A percentile compares a stretch with the other conserved stretches of the same genome.
Conservation (phyloP, 2,888 invertebrate species). For the Tiphia femorata region DNA sequence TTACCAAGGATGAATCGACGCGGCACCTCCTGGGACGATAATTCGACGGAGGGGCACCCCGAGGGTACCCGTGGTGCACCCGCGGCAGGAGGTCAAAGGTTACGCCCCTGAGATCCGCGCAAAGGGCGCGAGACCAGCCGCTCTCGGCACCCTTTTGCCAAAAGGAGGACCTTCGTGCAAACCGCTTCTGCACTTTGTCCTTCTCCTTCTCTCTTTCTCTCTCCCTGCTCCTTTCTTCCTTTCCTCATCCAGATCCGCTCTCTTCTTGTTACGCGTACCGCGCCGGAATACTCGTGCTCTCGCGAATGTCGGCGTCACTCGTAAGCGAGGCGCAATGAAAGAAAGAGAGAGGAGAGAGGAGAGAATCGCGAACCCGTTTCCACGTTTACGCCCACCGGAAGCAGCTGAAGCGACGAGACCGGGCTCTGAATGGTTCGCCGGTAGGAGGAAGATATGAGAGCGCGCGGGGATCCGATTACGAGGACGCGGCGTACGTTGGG, state of each 20-base stretch:
- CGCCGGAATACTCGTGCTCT: slow-evolving; percentile 17
- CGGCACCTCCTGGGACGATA: slow-evolving; percentile 64
- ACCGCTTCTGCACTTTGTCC: not conserved
- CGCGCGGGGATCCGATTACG: slow-evolving; percentile 64
- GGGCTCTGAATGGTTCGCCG: slow-evolving; percentile 61
- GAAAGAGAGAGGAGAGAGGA: too few relatives aligned
- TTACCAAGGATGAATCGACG: not conserved
- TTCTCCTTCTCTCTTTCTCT: not conserved
- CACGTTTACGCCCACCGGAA: slow-evolving; percentile 68
- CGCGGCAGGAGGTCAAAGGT: slow-evolving; percentile 49
- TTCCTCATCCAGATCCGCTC: slow-evolving; percentile 1
- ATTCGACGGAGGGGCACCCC: slow-evolving; percentile 63
- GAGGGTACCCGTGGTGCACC: slow-evolving; percentile 53
- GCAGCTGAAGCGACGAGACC: slow-evolving; percentile 63
- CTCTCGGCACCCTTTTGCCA: slow-evolving; percentile 30
- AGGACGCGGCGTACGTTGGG: slow-evolving; percentile 57
- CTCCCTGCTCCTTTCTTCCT: slow-evolving; percentile 8
- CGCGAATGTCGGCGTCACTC: slow-evolving; percentile 16
- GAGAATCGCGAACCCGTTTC: slow-evolving; percentile 68
- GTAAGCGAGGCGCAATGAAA: slow-evolving; percentile 21
- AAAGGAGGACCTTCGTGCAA: slow-evolving; percentile 1
- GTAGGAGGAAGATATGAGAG: slow-evolving; percentile 58
- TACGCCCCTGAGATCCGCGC: slow-evolving; percentile 61
- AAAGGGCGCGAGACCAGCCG: slow-evolving; percentile 13
- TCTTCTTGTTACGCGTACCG: too few relatives aligned